Evolutionary conservation across 2,797 vertebrate genomes (phyloP).

Genomic region (Sebastes alutus): DNA sequence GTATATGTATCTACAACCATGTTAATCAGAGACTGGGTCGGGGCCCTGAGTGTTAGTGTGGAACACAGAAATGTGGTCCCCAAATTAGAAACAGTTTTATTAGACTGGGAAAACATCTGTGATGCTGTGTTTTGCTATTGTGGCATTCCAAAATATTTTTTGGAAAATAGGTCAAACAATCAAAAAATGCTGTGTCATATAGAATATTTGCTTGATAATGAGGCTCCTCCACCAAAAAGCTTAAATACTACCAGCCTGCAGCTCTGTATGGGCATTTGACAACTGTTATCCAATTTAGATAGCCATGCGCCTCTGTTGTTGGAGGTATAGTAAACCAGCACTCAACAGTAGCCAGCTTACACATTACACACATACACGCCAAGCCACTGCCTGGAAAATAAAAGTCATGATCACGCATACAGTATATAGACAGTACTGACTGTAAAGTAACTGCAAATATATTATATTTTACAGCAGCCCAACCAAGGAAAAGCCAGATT

Average conservation of each 20-base stretch:
- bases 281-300: not conserved
- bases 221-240: not conserved
- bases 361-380: not conserved
- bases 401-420: not conserved
- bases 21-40: not conserved
- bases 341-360: not conserved
- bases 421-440: too few relatives aligned
- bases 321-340: not conserved
- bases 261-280: not conserved
- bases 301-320: conserved; percentile 2
- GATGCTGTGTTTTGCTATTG: not conserved
- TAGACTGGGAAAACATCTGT: not conserved
- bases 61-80: too few relatives aligned
- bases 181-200: not conserved
- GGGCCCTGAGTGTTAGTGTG: not conserved
- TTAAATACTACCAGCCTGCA: not conserved
- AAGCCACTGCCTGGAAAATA: not conserved
- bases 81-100: not conserved
- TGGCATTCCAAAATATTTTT: not conserved
- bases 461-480: too few relatives aligned
- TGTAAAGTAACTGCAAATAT: not conserved
- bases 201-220: not conserved
- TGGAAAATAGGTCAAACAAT: not conserved
- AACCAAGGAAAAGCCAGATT: too few relatives aligned
- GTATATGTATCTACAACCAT: not conserved